A percentile compares a stretch with the other conserved stretches of the same genome.
phyloP scores from a whole-genome alignment of 1,140 invertebrate genomes.

The Battus philenor region DNA sequence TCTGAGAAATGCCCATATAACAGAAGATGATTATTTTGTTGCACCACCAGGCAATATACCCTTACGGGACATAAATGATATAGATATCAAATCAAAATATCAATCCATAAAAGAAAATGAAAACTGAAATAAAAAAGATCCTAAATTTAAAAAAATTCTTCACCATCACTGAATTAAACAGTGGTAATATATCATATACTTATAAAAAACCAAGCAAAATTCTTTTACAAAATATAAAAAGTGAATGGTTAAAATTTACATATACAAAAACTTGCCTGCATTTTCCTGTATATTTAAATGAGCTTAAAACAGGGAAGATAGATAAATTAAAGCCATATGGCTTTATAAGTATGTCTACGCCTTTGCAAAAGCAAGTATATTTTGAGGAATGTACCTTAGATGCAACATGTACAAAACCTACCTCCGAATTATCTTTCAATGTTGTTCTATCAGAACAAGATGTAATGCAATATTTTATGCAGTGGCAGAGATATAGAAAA shows the following conservation, averaged over 20 bases:
- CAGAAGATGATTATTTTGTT: conserved; percentile 93
- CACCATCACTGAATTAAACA: conserved; percentile 39
- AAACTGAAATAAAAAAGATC: conserved; percentile 53
- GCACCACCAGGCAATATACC: conserved; percentile 89
- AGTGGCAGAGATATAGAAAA: conserved; percentile 84
- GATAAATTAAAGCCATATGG: conserved; percentile 31
- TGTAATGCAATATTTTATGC: conserved; percentile 78
- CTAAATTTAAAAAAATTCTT: conserved; percentile 44
- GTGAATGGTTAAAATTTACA: conserved; percentile 48
- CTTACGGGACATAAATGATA: conserved; percentile 74
- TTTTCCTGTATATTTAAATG: conserved; percentile 40
- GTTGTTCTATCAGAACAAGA: conserved; percentile 45
- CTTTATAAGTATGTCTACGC: conserved; percentile 28
- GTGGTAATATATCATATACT: conserved; percentile 36
- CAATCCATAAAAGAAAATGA: conserved; percentile 59
- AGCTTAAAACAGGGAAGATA: conserved; percentile 14
- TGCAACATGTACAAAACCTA: conserved; percentile 19
- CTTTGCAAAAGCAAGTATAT: conserved; percentile 21
- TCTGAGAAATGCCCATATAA: conserved; percentile 82
- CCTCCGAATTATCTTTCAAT: conserved; percentile 31
- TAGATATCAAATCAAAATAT: conserved; percentile 53
- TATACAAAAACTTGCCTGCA: conserved; percentile 38
- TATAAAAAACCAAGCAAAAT: conserved; percentile 44
- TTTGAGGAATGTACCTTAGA: conserved; percentile 21
- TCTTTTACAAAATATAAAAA: conserved; percentile 48